A percentile compares a stretch with the other conserved stretches of the same genome.
Conservation (phyloP, 2,113 vertebrate genomes). For the Sakesphorus luctuosus region DNA sequence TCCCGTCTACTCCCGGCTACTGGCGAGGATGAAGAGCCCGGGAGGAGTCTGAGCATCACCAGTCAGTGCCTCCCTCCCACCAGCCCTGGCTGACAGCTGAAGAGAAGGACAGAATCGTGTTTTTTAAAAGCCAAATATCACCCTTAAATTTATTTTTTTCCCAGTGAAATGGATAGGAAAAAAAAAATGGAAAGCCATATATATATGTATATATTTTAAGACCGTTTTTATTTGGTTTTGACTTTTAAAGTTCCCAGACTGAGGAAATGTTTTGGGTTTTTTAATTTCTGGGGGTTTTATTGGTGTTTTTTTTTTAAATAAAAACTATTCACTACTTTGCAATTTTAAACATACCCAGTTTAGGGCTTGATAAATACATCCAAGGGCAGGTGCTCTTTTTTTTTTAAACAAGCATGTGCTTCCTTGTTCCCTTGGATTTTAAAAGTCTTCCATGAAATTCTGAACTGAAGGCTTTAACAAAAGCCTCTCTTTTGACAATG, state of each 20-base stretch:
- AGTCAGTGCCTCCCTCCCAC: neutral
- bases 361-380: neutral
- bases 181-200: slow-evolving; percentile 61
- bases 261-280: neutral
- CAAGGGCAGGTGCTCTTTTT: neutral
- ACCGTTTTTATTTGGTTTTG: slow-evolving; percentile 8
- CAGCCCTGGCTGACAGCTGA: slow-evolving; percentile 15
- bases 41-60: neutral
- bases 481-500: slow-evolving; percentile 32
- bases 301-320: neutral
- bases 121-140: slow-evolving; percentile 60
- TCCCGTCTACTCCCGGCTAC: slow-evolving; percentile 73
- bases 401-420: neutral
- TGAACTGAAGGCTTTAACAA: neutral
- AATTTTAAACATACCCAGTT: neutral
- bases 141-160: slow-evolving; percentile 56
- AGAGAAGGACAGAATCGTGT: slow-evolving; percentile 57
- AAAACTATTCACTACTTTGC: neutral
- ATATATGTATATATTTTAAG: slow-evolving; percentile 65
- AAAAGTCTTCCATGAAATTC: slow-evolving; percentile 3
- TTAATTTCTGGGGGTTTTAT: neutral
- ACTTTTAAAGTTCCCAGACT: neutral
- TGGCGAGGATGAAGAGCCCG: slow-evolving; percentile 72
- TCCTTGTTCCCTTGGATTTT: slow-evolving; percentile 18
- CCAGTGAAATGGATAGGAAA: neutral